A percentile compares a stretch with the other conserved stretches of the same genome.
phyloP scores from a whole-genome alignment of 2,797 vertebrate genomes.

The Phoebastria nigripes region DNA sequence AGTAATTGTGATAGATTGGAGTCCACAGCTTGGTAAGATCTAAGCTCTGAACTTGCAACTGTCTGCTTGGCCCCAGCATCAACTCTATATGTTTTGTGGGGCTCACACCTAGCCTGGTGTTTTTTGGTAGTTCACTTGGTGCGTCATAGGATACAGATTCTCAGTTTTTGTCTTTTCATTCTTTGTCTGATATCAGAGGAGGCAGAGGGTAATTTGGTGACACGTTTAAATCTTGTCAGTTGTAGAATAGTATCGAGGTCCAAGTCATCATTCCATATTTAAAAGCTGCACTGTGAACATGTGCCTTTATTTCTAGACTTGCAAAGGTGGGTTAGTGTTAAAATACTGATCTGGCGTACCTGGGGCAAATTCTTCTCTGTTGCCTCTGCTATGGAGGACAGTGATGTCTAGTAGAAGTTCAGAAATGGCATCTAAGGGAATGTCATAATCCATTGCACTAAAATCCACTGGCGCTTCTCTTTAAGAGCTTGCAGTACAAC shows the following conservation, averaged over 20 bases:
- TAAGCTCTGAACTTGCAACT: rapidly evolving
- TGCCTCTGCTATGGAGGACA: rapidly evolving
- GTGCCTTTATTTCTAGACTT: background rate
- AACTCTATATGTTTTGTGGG: background rate
- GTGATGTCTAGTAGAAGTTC: background rate
- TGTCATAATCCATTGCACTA: background rate
- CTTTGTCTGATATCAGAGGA: background rate
- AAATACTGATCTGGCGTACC: background rate
- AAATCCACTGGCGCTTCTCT: background rate
- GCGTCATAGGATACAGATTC: background rate
- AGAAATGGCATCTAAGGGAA: background rate
- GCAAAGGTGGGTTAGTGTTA: background rate
- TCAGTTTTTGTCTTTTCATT: background rate
- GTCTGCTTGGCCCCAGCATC: background rate
- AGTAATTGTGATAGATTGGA: background rate
- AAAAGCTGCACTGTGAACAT: background rate
- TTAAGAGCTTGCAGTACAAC: background rate
- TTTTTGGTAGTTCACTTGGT: background rate
- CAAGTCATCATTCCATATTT: background rate
- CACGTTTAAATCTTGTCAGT: background rate
- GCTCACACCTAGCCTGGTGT: background rate
- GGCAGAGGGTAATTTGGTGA: background rate
- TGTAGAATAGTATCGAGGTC: background rate
- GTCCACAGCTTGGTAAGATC: background rate
- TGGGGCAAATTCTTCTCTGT: background rate